Percentiles rank a stretch among this genome's conserved stretches.
These are phyloP conservation scores for Rotaria socialis DNA, from an alignment of 2,888 invertebrate species.

Conservation along the genomic window DNA sequence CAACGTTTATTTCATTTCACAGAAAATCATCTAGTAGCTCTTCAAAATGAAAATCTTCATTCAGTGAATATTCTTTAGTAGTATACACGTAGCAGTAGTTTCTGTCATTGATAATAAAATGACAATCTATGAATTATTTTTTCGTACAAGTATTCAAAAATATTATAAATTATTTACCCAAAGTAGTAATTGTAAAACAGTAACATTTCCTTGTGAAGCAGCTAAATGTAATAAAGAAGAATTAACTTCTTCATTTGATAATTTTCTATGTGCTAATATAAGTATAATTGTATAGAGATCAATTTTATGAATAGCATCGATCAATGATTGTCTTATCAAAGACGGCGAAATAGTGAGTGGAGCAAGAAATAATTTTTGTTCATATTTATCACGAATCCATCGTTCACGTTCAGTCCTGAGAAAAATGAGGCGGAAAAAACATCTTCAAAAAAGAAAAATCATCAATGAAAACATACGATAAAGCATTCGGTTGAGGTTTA, in stretches of 20 bases:
- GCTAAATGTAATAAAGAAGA: slow-evolving; percentile 79
- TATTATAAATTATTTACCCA: slow-evolving; percentile 68
- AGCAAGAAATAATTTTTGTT: slow-evolving; percentile 78
- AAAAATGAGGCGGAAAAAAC: neutral
- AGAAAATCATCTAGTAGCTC: too few relatives aligned
- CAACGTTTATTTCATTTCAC: too few relatives aligned
- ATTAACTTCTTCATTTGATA: slow-evolving; percentile 71
- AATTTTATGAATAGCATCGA: slow-evolving; percentile 59
- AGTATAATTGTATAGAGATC: slow-evolving; percentile 63
- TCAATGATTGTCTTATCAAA: slow-evolving; percentile 63
- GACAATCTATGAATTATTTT: too few relatives aligned
- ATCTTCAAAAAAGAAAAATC: too few relatives aligned
- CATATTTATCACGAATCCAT: slow-evolving; percentile 91
- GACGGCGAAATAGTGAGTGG: slow-evolving; percentile 64
- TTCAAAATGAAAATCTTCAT: too few relatives aligned
- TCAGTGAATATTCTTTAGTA: too few relatives aligned
- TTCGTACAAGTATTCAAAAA: too few relatives aligned
- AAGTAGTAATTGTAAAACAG: slow-evolving; percentile 82
- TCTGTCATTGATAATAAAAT: too few relatives aligned
- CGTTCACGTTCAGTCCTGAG: slow-evolving; percentile 77
- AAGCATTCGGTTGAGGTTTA: slow-evolving; percentile 66
- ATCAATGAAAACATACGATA: neutral
- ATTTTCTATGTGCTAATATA: slow-evolving; percentile 61
- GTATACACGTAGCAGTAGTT: too few relatives aligned
- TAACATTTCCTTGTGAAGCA: slow-evolving; percentile 74